Evolutionary conservation across 2,888 invertebrate species (phyloP).

Genomic region (Caenorhabditis imperialis): DNA sequence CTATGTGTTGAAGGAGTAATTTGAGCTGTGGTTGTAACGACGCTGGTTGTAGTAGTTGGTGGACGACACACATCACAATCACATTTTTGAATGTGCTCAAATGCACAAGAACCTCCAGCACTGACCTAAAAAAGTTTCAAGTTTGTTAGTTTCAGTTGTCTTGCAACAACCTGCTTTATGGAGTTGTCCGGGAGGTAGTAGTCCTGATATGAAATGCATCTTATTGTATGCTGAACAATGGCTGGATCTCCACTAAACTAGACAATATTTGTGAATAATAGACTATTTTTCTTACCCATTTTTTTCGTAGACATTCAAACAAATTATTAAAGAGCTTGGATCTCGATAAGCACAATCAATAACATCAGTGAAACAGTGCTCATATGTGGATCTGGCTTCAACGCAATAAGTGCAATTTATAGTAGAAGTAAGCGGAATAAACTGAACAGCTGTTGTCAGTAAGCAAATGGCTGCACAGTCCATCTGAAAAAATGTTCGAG

Average conservation of each 20-base stretch:
- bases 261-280: background rate
- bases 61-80: constrained; percentile 59
- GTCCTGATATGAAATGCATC: constrained; percentile 63
- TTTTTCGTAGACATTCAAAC: constrained; percentile 62
- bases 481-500: constrained; percentile 35
- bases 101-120: constrained; percentile 56
- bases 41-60: constrained; percentile 37
- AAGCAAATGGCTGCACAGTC: constrained; percentile 63
- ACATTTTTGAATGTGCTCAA: constrained; percentile 54
- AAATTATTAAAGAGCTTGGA: constrained; percentile 63
- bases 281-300: constrained; percentile 37
- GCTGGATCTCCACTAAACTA: constrained; percentile 47
- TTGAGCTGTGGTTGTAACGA: constrained; percentile 26
- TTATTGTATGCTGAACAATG: constrained; percentile 53
- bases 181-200: constrained; percentile 55
- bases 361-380: constrained; percentile 67
- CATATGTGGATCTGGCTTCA: constrained; percentile 63
- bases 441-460: constrained; percentile 59
- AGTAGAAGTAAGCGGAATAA: constrained; percentile 38
- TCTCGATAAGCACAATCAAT: constrained; percentile 69
- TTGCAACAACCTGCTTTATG: constrained; percentile 31
- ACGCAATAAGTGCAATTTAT: constrained; percentile 64
- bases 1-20: constrained; percentile 36
- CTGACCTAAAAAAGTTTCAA: constrained; percentile 38
- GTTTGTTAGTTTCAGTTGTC: background rate